These are phyloP conservation scores for Whitmania pigra DNA, from an alignment of 1,140 invertebrate species.

Conservation along the genomic window DNA sequence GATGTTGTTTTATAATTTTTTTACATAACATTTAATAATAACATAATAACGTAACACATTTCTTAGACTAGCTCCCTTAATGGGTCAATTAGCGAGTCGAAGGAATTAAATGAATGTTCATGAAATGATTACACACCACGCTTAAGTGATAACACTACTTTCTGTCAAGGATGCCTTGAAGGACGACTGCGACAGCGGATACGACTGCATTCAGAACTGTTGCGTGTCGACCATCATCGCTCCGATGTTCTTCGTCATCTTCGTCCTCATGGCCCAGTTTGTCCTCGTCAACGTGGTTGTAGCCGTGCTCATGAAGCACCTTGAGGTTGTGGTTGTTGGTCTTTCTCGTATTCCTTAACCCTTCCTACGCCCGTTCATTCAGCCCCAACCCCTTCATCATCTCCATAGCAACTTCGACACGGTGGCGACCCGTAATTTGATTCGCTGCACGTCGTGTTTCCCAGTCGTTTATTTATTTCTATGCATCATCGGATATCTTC, in stretches of 20 bases:
- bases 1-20: not conserved
- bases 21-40: constrained; percentile 2
- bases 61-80: too few relatives aligned
- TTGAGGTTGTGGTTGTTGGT: constrained; percentile 56
- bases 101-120: too few relatives aligned
- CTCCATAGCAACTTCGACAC: too few relatives aligned
- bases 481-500: not conserved
- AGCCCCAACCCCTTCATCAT: too few relatives aligned
- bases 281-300: constrained; percentile 99
- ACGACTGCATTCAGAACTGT: constrained; percentile 90
- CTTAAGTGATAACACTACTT: not conserved
- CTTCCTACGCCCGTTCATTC: too few relatives aligned
- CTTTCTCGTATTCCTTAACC: too few relatives aligned
- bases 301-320: constrained; percentile 96
- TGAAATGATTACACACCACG: too few relatives aligned
- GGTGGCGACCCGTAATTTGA: too few relatives aligned
- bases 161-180: constrained; percentile 68
- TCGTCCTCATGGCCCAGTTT: constrained; percentile 99
- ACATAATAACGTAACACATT: not conserved
- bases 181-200: constrained; percentile 78
- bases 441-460: too few relatives aligned
- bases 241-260: constrained; percentile 97
- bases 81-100: too few relatives aligned
- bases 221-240: constrained; percentile 92
- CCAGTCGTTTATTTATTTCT: too few relatives aligned